Evolutionary conservation across 2,888 invertebrate genomes (phyloP).

Genomic region (Lycaena phlaeas): DNA sequence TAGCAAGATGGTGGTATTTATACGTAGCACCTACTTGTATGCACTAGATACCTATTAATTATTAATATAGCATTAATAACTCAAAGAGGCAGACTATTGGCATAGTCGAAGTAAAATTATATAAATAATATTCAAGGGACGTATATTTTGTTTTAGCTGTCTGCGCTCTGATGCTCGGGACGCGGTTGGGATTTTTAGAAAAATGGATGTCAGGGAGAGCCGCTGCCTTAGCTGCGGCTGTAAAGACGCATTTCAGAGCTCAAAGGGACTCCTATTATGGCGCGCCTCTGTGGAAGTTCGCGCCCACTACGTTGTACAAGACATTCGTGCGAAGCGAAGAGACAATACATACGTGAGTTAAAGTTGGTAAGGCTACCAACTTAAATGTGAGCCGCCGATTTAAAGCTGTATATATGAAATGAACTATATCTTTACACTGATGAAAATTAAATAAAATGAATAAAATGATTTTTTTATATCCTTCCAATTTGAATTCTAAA

Average conservation of each 20-base stretch:
- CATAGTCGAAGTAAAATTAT: too few relatives aligned
- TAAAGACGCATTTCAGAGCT: slow-evolving; percentile 83
- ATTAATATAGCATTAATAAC: too few relatives aligned
- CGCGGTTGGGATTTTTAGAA: slow-evolving; percentile 83
- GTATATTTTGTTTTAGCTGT: slow-evolving; percentile 65
- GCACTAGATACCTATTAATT: too few relatives aligned
- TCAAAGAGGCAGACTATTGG: too few relatives aligned
- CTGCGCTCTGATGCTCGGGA: slow-evolving; percentile 84
- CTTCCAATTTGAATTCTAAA: too few relatives aligned
- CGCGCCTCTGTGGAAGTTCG: slow-evolving; percentile 86
- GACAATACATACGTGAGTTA: slow-evolving; percentile 82
- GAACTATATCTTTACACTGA: too few relatives aligned
- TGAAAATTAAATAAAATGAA: too few relatives aligned
- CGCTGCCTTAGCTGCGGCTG: slow-evolving; percentile 78
- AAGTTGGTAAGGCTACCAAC: slow-evolving; percentile 12
- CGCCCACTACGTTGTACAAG: slow-evolving; percentile 80
- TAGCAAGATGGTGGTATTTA: too few relatives aligned
- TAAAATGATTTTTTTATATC: too few relatives aligned
- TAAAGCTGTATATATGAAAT: too few relatives aligned
- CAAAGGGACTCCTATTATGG: slow-evolving; percentile 88
- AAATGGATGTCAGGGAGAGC: slow-evolving; percentile 73
- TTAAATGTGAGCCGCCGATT: too few relatives aligned
- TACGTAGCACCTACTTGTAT: too few relatives aligned
- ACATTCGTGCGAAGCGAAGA: slow-evolving; percentile 83
- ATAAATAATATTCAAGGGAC: neutral